A percentile compares a stretch with the other conserved stretches of the same genome.
These are phyloP conservation scores for Spizaetus ornatus DNA, from an alignment of 2,113 vertebrate species.

Conservation along the genomic window DNA sequence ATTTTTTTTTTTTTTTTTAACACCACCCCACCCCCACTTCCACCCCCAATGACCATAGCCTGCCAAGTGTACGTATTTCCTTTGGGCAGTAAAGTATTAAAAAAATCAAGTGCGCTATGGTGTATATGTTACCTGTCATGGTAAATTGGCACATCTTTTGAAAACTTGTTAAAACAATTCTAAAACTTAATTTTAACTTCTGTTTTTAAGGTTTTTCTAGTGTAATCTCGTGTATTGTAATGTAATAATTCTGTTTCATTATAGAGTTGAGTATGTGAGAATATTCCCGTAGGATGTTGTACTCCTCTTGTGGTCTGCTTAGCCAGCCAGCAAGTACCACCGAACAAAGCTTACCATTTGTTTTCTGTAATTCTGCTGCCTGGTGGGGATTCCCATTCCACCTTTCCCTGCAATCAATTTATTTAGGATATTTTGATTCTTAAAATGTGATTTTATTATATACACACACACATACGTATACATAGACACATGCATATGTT, in stretches of 20 bases:
- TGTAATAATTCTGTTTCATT: not conserved
- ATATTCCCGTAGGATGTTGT: not conserved
- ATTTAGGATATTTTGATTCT: not conserved
- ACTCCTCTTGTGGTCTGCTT: not conserved
- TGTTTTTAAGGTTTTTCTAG: not conserved
- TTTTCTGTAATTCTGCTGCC: not conserved
- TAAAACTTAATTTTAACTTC: not conserved
- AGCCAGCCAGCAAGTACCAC: not conserved
- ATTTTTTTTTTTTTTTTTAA: not conserved
- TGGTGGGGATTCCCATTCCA: not conserved
- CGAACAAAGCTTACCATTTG: not conserved
- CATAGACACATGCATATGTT: not conserved
- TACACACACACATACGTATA: accelerated
- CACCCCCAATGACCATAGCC: not conserved
- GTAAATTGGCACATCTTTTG: not conserved
- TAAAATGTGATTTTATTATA: not conserved
- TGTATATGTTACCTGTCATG: not conserved
- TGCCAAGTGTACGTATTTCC: not conserved
- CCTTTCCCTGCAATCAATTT: not conserved
- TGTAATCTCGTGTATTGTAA: not conserved
- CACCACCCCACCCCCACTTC: no score
- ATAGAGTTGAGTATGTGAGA: not conserved
- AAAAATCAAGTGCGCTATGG: not conserved
- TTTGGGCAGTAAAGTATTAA: not conserved
- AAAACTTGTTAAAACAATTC: not conserved